These are phyloP conservation scores for Oncorhynchus nerka DNA, from an alignment of 2,113 vertebrate genomes.

Conservation along the genomic window DNA sequence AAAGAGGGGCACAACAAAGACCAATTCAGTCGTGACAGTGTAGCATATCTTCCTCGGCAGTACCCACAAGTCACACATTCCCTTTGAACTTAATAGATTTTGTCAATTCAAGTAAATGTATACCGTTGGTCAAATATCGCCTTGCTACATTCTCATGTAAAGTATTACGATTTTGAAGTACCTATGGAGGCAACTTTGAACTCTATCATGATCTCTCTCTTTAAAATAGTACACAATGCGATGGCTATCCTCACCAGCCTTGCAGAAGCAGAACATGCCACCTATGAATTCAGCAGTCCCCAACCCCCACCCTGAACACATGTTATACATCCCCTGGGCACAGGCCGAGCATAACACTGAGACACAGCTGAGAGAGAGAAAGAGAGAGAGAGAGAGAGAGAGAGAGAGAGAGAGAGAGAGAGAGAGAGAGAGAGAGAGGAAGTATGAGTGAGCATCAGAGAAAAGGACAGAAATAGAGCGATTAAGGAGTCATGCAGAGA, in stretches of 20 bases:
- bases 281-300: constrained; percentile 63
- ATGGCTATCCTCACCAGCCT: constrained; percentile 40
- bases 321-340: constrained; percentile 69
- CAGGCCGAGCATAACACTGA: constrained; percentile 37
- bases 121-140: too few species aligned
- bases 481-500: constrained; percentile 51
- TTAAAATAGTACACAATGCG: not conserved
- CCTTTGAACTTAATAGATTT: too few species aligned
- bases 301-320: constrained; percentile 66
- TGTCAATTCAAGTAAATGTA: too few species aligned
- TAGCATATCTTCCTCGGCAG: too few species aligned
- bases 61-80: too few species aligned
- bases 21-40: too few species aligned
- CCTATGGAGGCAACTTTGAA: not conserved
- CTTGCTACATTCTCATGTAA: not conserved
- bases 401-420: constrained; percentile 28
- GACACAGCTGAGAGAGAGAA: constrained; percentile 54
- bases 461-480: constrained; percentile 67
- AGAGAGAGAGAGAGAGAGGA: constrained; percentile 44
- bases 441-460: constrained; percentile 63
- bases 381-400: constrained; percentile 37
- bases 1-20: not conserved
- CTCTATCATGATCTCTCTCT: not conserved
- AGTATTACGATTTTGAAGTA: not conserved
- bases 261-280: constrained; percentile 53